These are phyloP conservation scores for Blastobasis adustella DNA, from an alignment of 2,888 invertebrate species.

Conservation along the genomic window DNA sequence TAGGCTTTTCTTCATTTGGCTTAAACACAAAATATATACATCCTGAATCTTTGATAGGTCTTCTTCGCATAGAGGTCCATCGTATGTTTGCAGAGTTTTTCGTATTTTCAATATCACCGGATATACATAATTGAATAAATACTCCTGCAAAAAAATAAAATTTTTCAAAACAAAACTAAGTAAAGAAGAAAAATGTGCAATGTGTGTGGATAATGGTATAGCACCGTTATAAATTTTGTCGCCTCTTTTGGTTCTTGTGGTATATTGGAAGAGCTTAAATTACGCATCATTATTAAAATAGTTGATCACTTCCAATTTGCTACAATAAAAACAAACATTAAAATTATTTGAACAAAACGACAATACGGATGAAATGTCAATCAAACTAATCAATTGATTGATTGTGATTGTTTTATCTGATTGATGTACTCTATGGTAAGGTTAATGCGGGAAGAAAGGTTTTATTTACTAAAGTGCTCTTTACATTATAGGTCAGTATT, in stretches of 20 bases:
- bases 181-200: not conserved
- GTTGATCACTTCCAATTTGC: no score
- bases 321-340: no score
- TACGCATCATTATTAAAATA: no score
- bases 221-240: conserved; percentile 43
- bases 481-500: no score
- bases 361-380: no score
- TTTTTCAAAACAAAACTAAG: not conserved
- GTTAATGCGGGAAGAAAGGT: no score
- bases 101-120: conserved; percentile 39
- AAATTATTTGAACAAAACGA: no score
- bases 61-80: conserved; percentile 19
- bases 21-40: conserved; percentile 48
- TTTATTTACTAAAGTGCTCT: no score
- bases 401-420: no score
- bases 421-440: no score
- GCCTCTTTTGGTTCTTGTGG: conserved; percentile 32
- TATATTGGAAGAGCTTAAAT: conserved; percentile 17
- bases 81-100: conserved; percentile 25
- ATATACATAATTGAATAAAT: conserved; percentile 37
- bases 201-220: not conserved
- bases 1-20: conserved; percentile 58
- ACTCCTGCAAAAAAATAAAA: conserved; percentile 31
- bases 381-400: no score
- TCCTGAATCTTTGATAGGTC: conserved; percentile 32